Evolutionary conservation across 2,113 vertebrate genomes (phyloP), one percentile per base, ranked within the genome.

Genomic region (Heterotis niloticus): DNA sequence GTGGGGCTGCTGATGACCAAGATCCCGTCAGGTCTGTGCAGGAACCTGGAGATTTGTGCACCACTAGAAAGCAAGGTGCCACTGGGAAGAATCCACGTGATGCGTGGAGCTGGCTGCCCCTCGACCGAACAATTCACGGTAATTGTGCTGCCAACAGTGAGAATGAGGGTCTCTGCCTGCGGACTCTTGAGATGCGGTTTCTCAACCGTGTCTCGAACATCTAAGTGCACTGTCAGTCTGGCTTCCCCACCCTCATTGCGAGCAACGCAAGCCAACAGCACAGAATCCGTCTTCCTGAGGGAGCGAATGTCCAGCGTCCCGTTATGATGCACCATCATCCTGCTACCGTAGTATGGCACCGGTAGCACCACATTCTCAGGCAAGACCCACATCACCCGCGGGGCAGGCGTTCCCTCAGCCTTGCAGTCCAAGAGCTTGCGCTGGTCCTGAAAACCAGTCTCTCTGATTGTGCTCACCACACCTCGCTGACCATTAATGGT

Each of bases 221-320:
- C 88, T 11, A 99, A 90, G 34, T 93, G 90, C 5, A 98, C 92
- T 0, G 87, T 52, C 57, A 96, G 77, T 34, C 88, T 86, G 0
- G 94, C 94, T 34, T 99, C 96, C 0, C 96, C 97, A 0, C 94
- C 96, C 83, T 96, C 95, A 0, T 95, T 98, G 17, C 94, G 91
- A 0, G 90, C 96, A 0, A 98, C 90, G 78, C 97, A 99, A 10
- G 81, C 81, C 1, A 99, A 88, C 60, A 89, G 91, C 18, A 90
- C 92, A 0, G 94, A 91, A 0, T 99, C 96, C 0, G 89, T 91
- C 66, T 62, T 87, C 20, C 90, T 88, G 24, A 94, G 74, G 0
- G 83, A 90, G 24, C 77, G 88, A 57, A 99, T 94, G 77, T 98
- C 96, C 86, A 99, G 74, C 0, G 95, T 96, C 0, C 97, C 97